Evolutionary conservation across 2,113 vertebrate genomes (phyloP), one percentile per base, ranked within the genome.

Genomic region (Chionis minor): DNA sequence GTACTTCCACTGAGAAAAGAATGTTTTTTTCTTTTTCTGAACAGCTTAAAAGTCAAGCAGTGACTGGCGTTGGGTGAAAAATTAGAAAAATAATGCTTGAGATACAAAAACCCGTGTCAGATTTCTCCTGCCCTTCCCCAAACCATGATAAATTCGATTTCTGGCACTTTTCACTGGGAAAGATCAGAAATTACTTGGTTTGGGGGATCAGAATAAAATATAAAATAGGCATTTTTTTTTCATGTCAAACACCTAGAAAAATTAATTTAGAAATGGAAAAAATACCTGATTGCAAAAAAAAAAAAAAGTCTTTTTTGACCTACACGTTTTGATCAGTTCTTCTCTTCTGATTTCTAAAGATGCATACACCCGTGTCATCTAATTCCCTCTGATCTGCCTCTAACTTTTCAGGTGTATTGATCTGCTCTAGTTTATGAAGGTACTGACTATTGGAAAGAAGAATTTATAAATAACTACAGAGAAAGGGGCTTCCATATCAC

Each of bases 371-470:
- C 62, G 12, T 94, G 87, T 74, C 30, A 55, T 69, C 67, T 92
- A 90, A 91, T 95, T 94, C 84, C 55, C 70, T 95, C 74, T 94
- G 91, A 96, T 96, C 83, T 95, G 65, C 84, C 58, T 94, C 88
- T 94, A n/a, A 89, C 75, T 96, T 95, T 91, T 90, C 84, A 87
- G 89, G 74, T 92, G 58, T 95, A 95, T 97, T 92, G 94, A 97
- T 95, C 94, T 91, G 84, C 59, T 90, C 38, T 81, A 49, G 86
- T 94, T 95, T 91, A 92, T 73, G 87, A 92, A 95, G 92, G 81
- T 85, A 82, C 81, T 1, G 14, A 85, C 87, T 96, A 93, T 95
- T 92, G 92, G 93, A 91, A 95, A 87, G 58, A 69, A 89, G 88
- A 62, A 54, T 94, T 94, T 95, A 94, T 95, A 95, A 95, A 97